Conservation (phyloP, 2,797 vertebrate species). For the Onychomys arenicola region DNA sequence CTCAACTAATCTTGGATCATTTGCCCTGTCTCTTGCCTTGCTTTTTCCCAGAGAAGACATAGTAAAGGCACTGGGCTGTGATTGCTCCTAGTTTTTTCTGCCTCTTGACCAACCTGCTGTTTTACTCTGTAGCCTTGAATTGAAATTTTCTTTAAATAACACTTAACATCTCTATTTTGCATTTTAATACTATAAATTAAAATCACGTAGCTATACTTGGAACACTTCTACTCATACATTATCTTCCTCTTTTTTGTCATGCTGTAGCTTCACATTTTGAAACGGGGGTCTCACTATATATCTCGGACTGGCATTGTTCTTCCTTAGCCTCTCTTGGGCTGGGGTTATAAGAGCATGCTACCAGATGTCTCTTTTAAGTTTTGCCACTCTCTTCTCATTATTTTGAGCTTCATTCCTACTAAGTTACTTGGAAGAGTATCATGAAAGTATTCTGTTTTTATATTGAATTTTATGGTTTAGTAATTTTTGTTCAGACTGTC, state of each 20-base stretch:
- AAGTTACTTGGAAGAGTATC: background rate
- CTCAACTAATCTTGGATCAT: background rate
- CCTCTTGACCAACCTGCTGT: background rate
- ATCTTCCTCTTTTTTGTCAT: conserved; percentile 5
- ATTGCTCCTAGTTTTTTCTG: background rate
- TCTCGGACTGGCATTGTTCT: background rate
- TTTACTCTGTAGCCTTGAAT: background rate
- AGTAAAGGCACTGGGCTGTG: background rate
- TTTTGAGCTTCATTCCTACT: conserved; percentile 39
- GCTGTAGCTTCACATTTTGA: background rate
- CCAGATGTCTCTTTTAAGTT: background rate
- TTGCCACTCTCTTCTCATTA: background rate
- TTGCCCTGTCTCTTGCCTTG: background rate
- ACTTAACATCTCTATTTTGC: background rate
- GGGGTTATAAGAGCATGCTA: background rate
- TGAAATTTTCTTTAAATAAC: conserved; percentile 15
- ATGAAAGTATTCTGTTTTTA: conserved; percentile 20
- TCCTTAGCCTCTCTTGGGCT: background rate
- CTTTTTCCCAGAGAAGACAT: background rate
- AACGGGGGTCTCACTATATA: background rate
- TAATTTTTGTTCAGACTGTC: conserved; percentile 7
- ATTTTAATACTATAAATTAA: conserved; percentile 22
- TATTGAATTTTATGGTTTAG: background rate
- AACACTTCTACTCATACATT: background rate
- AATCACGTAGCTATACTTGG: background rate